phyloP scores from a whole-genome alignment of 1,140 invertebrate genomes.

The Platorchestia sp. region DNA sequence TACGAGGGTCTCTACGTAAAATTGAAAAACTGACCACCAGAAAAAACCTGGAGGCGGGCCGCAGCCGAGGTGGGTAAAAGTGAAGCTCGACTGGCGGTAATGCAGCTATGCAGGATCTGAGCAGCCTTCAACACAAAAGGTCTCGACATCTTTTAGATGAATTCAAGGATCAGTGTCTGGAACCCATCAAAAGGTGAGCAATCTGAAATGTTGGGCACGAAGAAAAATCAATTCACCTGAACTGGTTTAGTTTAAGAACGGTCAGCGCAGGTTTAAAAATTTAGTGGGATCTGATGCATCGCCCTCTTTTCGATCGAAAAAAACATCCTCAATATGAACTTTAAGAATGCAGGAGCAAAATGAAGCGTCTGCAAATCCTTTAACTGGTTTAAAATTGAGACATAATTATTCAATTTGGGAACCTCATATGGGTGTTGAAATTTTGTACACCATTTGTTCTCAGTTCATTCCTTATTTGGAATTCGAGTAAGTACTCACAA shows the following conservation, averaged over 20 bases:
- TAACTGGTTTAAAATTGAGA: not conserved
- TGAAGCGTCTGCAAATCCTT: not conserved
- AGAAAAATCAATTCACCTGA: not conserved
- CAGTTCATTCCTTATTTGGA: not conserved
- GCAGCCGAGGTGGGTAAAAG: conserved; percentile 1
- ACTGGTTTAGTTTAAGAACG: not conserved
- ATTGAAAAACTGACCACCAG: conserved; percentile 50
- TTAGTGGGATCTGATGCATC: not conserved
- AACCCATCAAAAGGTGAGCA: not conserved
- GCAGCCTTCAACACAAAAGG: conserved; percentile 2
- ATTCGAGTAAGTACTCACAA: not conserved
- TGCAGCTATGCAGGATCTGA: conserved; percentile 22
- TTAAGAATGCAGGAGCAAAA: not conserved
- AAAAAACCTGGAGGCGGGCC: conserved; percentile 44
- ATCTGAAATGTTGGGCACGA: not conserved
- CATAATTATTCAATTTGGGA: not conserved
- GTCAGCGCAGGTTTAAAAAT: not conserved
- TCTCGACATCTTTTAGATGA: not conserved
- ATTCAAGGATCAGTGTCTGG: not conserved
- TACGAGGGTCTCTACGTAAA: conserved; percentile 35
- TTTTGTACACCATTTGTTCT: not conserved
- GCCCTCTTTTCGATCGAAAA: not conserved
- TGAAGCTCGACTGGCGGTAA: not conserved
- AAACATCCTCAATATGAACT: not conserved
- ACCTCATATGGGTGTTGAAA: not conserved